Percentiles rank a stretch among this genome's conserved stretches.
These are phyloP conservation scores for Carlito syrichta DNA, from an alignment of 2,113 vertebrate species.

Conservation along the genomic window DNA sequence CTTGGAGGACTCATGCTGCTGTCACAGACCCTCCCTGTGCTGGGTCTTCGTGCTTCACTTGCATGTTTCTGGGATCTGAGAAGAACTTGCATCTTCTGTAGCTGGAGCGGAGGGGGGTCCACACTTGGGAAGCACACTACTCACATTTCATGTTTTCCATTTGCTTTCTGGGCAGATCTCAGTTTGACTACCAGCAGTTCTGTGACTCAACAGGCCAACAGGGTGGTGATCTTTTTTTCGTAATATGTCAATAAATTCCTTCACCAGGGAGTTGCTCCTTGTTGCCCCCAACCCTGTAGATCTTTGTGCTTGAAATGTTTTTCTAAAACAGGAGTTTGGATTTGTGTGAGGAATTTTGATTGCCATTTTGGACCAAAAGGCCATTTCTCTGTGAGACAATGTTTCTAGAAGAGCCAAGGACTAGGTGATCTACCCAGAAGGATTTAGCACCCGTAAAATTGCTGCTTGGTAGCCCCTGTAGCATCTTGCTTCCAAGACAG, in stretches of 20 bases:
- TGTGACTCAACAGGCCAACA: neutral
- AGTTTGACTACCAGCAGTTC: neutral
- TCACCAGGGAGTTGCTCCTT: neutral
- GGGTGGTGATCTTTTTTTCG: neutral
- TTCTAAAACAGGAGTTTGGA: neutral
- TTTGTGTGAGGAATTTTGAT: neutral
- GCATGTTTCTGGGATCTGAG: neutral
- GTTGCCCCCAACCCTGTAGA: too few species aligned
- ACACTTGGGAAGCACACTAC: neutral
- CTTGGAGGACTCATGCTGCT: neutral
- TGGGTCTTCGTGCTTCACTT: rapidly evolving
- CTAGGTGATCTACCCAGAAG: neutral
- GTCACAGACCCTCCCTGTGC: rapidly evolving
- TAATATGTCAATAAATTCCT: neutral
- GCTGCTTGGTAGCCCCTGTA: neutral
- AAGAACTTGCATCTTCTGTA: neutral
- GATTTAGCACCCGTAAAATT: too few species aligned
- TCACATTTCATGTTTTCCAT: neutral
- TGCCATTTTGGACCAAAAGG: neutral
- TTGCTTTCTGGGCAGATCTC: neutral
- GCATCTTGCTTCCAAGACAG: neutral
- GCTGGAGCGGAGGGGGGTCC: neutral
- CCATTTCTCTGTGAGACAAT: neutral
- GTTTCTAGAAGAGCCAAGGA: neutral
- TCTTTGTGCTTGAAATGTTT: neutral